Percentiles rank a stretch among this genome's conserved stretches.
Conservation (phyloP, 37 sponge, comb jelly and placozoan species). For the Halichondria panicea region DNA sequence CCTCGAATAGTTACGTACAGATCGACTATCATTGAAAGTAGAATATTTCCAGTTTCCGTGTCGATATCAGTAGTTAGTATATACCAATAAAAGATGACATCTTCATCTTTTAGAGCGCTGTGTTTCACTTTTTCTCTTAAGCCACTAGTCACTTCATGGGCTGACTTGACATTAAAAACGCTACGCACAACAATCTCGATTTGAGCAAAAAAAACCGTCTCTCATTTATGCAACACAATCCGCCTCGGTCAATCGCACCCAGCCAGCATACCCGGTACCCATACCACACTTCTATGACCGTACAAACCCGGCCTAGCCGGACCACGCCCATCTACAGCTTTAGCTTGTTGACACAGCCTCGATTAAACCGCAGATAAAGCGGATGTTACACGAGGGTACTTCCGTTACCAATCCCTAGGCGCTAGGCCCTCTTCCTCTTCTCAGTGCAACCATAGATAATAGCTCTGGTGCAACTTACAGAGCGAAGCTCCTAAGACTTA, state of each 20-base stretch:
- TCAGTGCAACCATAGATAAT: too few species aligned
- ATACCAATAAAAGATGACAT: conserved; percentile 27
- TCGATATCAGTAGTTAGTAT: conserved; percentile 20
- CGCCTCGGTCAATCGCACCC: conserved; percentile 27
- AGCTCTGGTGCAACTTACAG: too few species aligned
- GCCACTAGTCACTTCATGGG: neutral
- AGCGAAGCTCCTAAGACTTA: too few species aligned
- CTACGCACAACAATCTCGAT: conserved; percentile 18
- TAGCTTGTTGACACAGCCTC: too few species aligned
- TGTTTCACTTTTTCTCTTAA: conserved; percentile 10
- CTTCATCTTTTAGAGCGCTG: neutral
- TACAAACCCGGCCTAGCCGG: too few species aligned
- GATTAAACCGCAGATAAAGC: too few species aligned
- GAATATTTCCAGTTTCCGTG: neutral
- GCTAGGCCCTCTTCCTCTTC: too few species aligned
- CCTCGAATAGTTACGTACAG: conserved; percentile 40
- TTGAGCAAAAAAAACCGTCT: conserved; percentile 5
- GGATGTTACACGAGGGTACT: too few species aligned
- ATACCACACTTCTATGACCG: too few species aligned
- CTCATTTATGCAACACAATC: conserved; percentile 24
- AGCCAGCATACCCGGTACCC: too few species aligned
- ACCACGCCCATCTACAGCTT: too few species aligned
- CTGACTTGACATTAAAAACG: neutral
- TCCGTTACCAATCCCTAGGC: too few species aligned
- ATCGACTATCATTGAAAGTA: conserved; percentile 30